These are phyloP conservation scores for Pomatorhinus ruficollis DNA, from an alignment of 2,113 vertebrate genomes.

Conservation along the genomic window DNA sequence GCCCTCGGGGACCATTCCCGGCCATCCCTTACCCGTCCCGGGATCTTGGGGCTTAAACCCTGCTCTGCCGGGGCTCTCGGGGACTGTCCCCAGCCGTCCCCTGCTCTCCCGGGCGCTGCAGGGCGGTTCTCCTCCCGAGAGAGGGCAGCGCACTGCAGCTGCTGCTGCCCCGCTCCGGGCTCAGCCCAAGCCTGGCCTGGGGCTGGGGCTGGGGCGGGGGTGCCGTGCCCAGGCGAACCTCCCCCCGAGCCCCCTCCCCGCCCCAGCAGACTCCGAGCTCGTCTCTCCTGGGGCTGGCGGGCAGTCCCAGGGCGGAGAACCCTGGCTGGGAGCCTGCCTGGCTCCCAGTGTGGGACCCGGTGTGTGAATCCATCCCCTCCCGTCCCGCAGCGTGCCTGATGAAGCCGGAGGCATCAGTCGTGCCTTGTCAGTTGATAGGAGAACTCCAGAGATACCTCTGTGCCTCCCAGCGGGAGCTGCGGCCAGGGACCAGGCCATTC, in stretches of 20 bases:
- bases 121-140: background rate
- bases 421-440: background rate
- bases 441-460: background rate
- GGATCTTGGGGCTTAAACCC: too few relatives aligned
- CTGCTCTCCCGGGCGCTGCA: background rate
- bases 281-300: background rate
- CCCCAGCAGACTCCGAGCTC: background rate
- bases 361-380: background rate
- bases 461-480: background rate
- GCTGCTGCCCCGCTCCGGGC: background rate
- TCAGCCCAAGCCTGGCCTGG: background rate
- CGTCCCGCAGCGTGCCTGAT: rapidly evolving
- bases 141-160: conserved; percentile 23
- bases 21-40: background rate
- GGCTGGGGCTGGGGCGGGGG: background rate
- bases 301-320: background rate
- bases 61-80: background rate
- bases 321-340: background rate
- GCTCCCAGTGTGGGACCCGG: background rate
- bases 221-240: background rate
- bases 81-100: background rate
- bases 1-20: background rate
- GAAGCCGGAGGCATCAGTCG: rapidly evolving
- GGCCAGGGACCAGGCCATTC: background rate
- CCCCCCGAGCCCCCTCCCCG: background rate